Evolutionary conservation across 37 sponge, comb jelly and placozoan genomes (phyloP), one percentile per base, ranked within the genome.

Genomic region (Spongilla lacustris): DNA sequence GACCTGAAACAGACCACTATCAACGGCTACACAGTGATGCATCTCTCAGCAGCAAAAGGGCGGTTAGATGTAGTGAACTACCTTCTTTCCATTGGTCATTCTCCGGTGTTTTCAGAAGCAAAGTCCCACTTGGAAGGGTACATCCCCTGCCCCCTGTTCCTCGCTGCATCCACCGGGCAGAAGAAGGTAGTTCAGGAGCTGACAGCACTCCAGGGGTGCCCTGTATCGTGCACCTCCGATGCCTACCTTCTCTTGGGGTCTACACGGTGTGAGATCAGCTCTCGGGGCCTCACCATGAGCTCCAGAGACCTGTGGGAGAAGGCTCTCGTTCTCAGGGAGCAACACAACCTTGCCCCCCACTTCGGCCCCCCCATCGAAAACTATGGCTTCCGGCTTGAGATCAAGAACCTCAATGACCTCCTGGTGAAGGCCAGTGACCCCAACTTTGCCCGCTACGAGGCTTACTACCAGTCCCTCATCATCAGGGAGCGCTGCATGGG

Each of bases 401-500:
- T 94, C 4, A 49, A 19, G 19, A 23, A 27, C 29, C 75, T 86
- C 11, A 75, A 73, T 0, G 81, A 87, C 36, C 72, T 89, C 29
- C 31, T 77, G 66, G 71, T 28, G 21, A 23, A 72, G 34, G 76
- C 85, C 5, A 19, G 38, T 35, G 67, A 74, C 34, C 81, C 84
- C 22, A 71, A 78, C 33, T 86, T 87, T 35, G 14, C 75, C 33
- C 81, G 75, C 25, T 80, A 72, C 83, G 90, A 91, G 67, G 93
- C 85, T 19, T 86, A 84, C 32, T 89, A 78, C 41, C 96, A 95
- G 81, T 83, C 87, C 23, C 74, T 95, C 17, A 71, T 95, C 4
- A 95, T 95, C 50, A 88, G 96, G 23, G 96, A 95, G 86, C 79
- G 96, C 35, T 88, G 89, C 69, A 90, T 95, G 90, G 96, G 96